Evolutionary conservation across 2,113 vertebrate genomes (phyloP), one percentile per base, ranked within the genome.

Genomic region (Chaetodon trifascialis): DNA sequence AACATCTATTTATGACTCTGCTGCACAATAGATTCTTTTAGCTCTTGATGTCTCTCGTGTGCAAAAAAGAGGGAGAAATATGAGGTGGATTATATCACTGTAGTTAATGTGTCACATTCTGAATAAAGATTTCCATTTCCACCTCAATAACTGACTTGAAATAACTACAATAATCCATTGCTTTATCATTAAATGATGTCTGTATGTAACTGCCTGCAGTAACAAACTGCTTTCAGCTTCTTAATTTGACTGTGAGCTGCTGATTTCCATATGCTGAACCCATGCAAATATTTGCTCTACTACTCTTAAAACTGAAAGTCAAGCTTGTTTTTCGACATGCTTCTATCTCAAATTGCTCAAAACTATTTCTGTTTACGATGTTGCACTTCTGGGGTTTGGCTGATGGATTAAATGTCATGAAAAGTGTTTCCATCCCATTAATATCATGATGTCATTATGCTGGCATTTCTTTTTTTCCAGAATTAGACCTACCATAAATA

Each of bases 401-500:
- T 74, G 75, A 79, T 54, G 71, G 65, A 89, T 88, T 36, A 64
- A 87, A 84, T 84, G 64, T 56, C 73, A 59, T 74, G 47, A 79
- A 75, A 81, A 78, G 74, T 21, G 7, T 92, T 93, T 93, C 88
- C 87, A 77, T 77, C 46, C 64, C 80, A 80, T 89, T 87, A 83
- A 79, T 73, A 76, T 76, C 62, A n/a, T 81, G 73, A 88, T 83
- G 76, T 83, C 76, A 88, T 79, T 72, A 79, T 42, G 36, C 23
- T 78, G 73, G 66, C 49, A 38, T 81, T 72, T 72, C 8, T 54
- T 42, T 52, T 52, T 40, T 36, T 73, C 44, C 65, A 78, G 36
- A 84, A 82, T 79, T 72, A 46, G 54, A 55, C 70, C 49, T 34
- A 73, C 80, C 77, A 79, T 89, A 79, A 88, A 89, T 83, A 89